Base-by-base conservation (phyloP, 30 jellyfish, hydroid and myxozoan species). In the Aurelia sp. region DNA sequence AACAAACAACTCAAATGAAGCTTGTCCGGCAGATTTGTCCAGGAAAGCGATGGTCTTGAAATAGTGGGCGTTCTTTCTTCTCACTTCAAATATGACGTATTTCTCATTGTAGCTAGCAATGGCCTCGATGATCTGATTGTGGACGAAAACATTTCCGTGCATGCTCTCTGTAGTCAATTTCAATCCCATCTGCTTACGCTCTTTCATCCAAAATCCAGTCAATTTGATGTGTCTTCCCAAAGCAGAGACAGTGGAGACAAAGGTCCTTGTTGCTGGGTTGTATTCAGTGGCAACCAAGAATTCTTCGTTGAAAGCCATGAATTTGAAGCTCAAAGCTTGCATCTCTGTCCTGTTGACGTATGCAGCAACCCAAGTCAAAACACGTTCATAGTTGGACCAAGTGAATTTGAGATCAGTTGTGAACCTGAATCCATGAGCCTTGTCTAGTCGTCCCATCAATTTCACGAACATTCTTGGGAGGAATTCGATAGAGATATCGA, bases 401-500 rank as follows among this genome's bases (percentile, higher is more conserved):
- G 79, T 48, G 91, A 89, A 66, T 63, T 72, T 71, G 72, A 90
- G 81, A 70, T 95, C 96, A 20, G 99, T 89, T 30, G 94, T 86
- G 82, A 89, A 59, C 53, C 65, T 74, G 87, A 85, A 89, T 6
- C 97, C 99, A 59, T 89, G 62, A 73, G 40, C 79, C 79, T 86
- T 85, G 83, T 90, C 98, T 30, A 90, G 91, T n/a, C 90, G 66
- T 21, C 92, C 97, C 81, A 68, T 78, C 62, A 95, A 71, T 51
- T 70, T 89, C 51, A 88, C 96, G 65, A 47, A 86, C 99, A 95
- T 95, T 73, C 81, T 89, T 17, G 99, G 99, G 71, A 95, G 84
- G 90, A 95, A 95, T 78, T 95, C 99, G 44, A 95, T 70, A 8
- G 94, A 53, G 35, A 87, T 78, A 48, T 86, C 93, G 41, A 95